Base-by-base conservation (phyloP, 2,113 vertebrate genomes). In the Lethenteron reissneri region DNA sequence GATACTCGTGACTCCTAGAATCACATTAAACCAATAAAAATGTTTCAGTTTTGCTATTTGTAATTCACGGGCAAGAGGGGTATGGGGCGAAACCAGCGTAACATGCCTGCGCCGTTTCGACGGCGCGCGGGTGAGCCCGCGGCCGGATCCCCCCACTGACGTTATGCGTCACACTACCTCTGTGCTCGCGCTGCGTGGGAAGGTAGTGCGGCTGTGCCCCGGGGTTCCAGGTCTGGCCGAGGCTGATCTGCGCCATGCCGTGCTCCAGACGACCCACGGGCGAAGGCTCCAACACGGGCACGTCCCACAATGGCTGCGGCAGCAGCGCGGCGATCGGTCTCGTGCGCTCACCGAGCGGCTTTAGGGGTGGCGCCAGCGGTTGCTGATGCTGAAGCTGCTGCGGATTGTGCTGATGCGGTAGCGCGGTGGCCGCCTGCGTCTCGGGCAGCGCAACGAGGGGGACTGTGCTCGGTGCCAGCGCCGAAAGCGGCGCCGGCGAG, bases 171-270 rank as follows among this genome's bases (percentile, higher is more conserved):
- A 41, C 41, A 41, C 41, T 41, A 41, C 41, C 41, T 41, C 41
- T 41, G 41, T 41, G 41, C 41, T 41, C 41, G 41, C 41, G 41
- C 41, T 41, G 41, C 41, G 41, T 83, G 1, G 77, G 82, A 3
- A 94, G 77, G 78, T 88, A 97, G 1, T 88, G 83, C 1, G 88
- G 80, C 2, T 89, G 88, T 71, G 78, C 21, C 25, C 70, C 88
- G 12, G 82, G 84, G 6, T 76, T 81, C 92, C 94, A 99, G 79
- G 78, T 90, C 79, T 89, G 90, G 59, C 84, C 85, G 74, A 97
- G 80, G 72, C 80, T 94, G 74, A 96, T 78, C 7, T 88, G 84
- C 4, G 84, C 85, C 76, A 99, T 77, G 4, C 90, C 88, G 73
- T 86, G 86, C 69, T 95, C 88, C 1, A 96, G 81, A 73, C 86